Percentiles rank a stretch among this genome's conserved stretches.
Conservation (phyloP, 2,888 invertebrate genomes). For the Ashinkailepas kermadecensis region DNA sequence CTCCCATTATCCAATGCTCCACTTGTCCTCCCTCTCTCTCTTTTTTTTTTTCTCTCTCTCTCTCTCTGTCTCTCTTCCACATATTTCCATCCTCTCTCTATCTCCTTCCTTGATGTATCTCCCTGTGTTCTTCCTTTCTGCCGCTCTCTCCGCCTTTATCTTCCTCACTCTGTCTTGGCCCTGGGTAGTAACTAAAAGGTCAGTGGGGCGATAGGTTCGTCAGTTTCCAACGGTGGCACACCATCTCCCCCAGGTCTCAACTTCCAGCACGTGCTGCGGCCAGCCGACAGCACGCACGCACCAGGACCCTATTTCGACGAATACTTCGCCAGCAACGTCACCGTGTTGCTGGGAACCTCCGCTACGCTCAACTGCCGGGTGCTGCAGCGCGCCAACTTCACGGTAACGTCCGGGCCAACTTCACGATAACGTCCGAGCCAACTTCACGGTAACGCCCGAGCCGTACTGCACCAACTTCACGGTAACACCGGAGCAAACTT, state of each 20-base stretch:
- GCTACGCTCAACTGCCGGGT: not conserved
- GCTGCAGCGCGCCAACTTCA: not conserved
- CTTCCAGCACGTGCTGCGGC: not conserved
- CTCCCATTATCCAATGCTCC: too few relatives aligned
- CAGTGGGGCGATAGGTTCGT: not conserved
- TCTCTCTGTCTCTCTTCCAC: not conserved
- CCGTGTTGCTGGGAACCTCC: not conserved
- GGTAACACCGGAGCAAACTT: too few relatives aligned
- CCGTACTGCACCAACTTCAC: too few relatives aligned
- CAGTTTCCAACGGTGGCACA: not conserved
- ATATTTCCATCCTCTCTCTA: not conserved
- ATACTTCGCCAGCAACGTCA: not conserved
- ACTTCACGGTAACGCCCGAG: too few relatives aligned
- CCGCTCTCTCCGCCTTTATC: not conserved
- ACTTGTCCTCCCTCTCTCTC: not conserved
- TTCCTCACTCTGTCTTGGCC: not conserved
- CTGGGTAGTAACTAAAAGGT: not conserved
- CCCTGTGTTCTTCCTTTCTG: too few relatives aligned
- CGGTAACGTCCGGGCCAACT: not conserved
- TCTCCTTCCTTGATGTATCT: too few relatives aligned
- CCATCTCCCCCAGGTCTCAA: not conserved
- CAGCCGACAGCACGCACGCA: not conserved
- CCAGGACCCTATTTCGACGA: constrained; percentile 9
- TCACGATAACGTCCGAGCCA: too few relatives aligned
- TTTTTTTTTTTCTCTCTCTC: not conserved